These are phyloP conservation scores for Huso huso DNA, from an alignment of 2,797 vertebrate genomes.

Conservation along the genomic window DNA sequence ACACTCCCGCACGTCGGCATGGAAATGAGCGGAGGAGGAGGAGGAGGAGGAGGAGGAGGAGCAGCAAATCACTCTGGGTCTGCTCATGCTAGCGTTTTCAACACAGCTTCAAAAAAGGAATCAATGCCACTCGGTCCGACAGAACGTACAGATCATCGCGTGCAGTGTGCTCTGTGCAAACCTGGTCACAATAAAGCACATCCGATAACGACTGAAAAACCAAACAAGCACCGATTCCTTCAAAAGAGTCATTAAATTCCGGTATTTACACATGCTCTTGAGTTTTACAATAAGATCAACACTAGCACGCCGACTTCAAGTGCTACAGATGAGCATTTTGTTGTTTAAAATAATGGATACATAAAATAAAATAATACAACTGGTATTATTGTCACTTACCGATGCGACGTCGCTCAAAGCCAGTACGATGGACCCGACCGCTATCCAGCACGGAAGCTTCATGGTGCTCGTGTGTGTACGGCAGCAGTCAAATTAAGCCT, in stretches of 20 bases:
- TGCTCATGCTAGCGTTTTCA: too few species aligned
- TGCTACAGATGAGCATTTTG: slow-evolving; percentile 8
- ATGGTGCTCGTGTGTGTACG: slow-evolving; percentile 45
- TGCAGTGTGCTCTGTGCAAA: too few species aligned
- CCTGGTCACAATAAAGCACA: too few species aligned
- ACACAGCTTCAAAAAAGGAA: too few species aligned
- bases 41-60: too few species aligned
- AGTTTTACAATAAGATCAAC: background rate
- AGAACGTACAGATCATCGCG: too few species aligned
- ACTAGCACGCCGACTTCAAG: background rate
- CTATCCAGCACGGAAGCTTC: slow-evolving; percentile 59
- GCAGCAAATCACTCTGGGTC: too few species aligned
- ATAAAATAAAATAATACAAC: slow-evolving; percentile 33
- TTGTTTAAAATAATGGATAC: slow-evolving; percentile 34
- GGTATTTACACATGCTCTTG: background rate
- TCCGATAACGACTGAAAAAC: too few species aligned
- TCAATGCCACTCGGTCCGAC: too few species aligned
- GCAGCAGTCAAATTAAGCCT: slow-evolving; percentile 26
- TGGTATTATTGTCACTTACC: slow-evolving; percentile 45
- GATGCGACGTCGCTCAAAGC: slow-evolving; percentile 50
- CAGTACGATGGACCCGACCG: slow-evolving; percentile 41
- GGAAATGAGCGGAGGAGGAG: too few species aligned
- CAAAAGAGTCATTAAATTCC: slow-evolving; percentile 7
- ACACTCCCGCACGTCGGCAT: too few species aligned
- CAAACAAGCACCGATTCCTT: slow-evolving; percentile 1